Evolutionary conservation across 2,888 invertebrate species (phyloP), one percentile per base, ranked within the genome.

Genomic region (Oligia fasciuncula): DNA sequence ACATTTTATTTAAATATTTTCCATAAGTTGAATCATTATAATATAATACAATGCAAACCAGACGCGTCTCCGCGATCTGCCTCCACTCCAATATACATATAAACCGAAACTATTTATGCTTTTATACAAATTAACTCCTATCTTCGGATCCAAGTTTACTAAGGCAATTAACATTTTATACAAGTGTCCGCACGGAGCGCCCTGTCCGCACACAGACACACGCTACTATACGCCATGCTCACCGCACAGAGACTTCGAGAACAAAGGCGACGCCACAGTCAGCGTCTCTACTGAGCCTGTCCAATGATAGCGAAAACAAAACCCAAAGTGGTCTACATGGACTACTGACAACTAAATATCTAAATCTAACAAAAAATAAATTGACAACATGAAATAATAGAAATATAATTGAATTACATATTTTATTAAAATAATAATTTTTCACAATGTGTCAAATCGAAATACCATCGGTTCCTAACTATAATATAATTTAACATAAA

Each of bases 1-100:
- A 95, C 95, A 95, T 93, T 96, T 95, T 96, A 96, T 95, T 96
- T 95, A 94, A 95, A 95, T 95, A 95, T 95, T 91, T 76, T 94
- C 92, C 92, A 93, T 94, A 92, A 89, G 90, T 93, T 93, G 93
- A 93, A 96, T 94, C 90, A 93, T 92, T 70, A 70, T 83, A 94
- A 62, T 82, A 95, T 95, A 94, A 94, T 95, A 96, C 95, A 96
- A 92, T 92, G 91, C 90, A 89, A 92, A 94, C 72, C 79, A 77
- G 79, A 70, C 72, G 82, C 71, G 77, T 73, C 11, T 67, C 72
- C 73, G 74, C 81, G 62, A 46, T 49, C 80, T 76, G 85, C 68
- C 78, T 80, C 85, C 77, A 65, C 87, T 87, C 92, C 85, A 92
- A 93, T 93, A 94, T 94, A 94, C 93, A 94, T 87, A 93, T 90